A percentile compares a stretch with the other conserved stretches of the same genome.
Conservation (phyloP, 2,113 vertebrate genomes). For the Furnarius figulus region DNA sequence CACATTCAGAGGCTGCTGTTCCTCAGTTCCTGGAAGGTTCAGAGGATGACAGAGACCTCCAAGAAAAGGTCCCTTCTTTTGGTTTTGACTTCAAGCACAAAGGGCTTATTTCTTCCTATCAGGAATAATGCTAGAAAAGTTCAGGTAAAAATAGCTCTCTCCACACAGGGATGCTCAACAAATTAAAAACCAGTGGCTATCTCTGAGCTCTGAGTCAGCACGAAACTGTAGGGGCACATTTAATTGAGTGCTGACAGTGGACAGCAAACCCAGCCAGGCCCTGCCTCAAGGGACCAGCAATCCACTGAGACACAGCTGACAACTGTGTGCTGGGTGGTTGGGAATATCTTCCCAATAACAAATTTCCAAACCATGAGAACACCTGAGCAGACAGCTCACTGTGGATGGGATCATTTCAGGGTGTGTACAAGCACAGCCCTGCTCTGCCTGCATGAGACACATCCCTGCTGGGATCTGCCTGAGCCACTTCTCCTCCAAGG, state of each 20-base stretch:
- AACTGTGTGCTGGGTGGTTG: background rate
- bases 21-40: background rate
- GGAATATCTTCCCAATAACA: background rate
- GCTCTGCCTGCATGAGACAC: background rate
- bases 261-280: slow-evolving; percentile 6
- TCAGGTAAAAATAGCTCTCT: background rate
- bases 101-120: background rate
- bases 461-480: background rate
- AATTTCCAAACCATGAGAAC: slow-evolving; percentile 26
- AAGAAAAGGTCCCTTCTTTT: background rate
- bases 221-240: background rate
- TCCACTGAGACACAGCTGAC: background rate
- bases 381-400: background rate
- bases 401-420: background rate
- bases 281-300: slow-evolving; percentile 21
- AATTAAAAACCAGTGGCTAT: background rate
- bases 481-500: background rate
- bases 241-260: background rate
- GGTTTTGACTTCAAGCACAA: background rate
- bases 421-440: background rate
- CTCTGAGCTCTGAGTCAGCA: slow-evolving; percentile 24
- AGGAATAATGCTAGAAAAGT: background rate
- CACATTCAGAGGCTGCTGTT: background rate
- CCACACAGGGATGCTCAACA: background rate
- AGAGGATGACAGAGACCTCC: background rate